Percentiles rank a stretch among this genome's conserved stretches.
phyloP scores from a whole-genome alignment of 2,113 vertebrate genomes.

The Columba livia region DNA sequence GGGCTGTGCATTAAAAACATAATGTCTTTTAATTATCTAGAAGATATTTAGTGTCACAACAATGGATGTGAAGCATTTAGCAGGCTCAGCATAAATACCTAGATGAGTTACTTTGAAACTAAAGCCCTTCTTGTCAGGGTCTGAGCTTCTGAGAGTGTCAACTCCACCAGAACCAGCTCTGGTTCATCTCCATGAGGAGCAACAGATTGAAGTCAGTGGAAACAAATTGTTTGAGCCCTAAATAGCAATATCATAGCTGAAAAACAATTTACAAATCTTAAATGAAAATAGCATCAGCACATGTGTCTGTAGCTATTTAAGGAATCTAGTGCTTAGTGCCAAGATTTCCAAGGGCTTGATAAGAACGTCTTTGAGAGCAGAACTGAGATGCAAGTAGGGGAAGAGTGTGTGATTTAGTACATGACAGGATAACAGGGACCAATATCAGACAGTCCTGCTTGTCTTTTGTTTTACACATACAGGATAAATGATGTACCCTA shows the following conservation, averaged over 20 bases:
- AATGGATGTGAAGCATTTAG: neutral
- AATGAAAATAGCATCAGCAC: neutral
- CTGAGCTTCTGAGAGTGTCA: neutral
- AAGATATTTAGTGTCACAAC: neutral
- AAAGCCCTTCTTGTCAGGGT: neutral
- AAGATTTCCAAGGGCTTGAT: neutral
- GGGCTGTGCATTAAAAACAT: neutral
- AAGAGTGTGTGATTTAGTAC: neutral
- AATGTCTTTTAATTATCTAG: neutral
- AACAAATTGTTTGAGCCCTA: neutral
- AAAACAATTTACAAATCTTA: neutral
- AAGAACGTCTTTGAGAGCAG: neutral
- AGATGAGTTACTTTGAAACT: neutral
- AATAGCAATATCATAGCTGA: neutral
- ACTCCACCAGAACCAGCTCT: neutral
- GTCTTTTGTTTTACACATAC: fast-evolving
- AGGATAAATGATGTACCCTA: neutral
- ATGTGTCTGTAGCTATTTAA: neutral
- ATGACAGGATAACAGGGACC: neutral
- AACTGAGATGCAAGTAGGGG: neutral
- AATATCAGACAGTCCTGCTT: neutral
- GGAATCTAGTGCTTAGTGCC: neutral
- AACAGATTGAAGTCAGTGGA: neutral
- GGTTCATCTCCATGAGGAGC: neutral
- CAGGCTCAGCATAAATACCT: neutral